Evolutionary conservation across 2,113 vertebrate species (phyloP).

Genomic region (Larimichthys crocea): DNA sequence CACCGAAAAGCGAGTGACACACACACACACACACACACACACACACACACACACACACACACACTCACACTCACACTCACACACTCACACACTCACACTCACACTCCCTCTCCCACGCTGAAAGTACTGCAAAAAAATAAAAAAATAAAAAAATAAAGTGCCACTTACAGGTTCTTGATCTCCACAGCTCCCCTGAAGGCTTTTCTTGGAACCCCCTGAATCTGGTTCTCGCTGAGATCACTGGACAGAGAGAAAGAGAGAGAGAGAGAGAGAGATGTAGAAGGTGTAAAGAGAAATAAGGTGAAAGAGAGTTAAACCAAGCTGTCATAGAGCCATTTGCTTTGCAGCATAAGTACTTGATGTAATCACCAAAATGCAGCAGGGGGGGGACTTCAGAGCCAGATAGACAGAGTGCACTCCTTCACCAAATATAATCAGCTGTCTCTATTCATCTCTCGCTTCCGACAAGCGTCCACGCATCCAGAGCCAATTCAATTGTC

Average conservation of each 20-base stretch:
- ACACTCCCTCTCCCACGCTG: neutral
- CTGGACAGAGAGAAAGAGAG: slow-evolving; percentile 71
- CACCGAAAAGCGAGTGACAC: slow-evolving; percentile 18
- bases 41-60: neutral
- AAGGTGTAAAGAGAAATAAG: slow-evolving; percentile 21
- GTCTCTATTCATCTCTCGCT: slow-evolving; percentile 49
- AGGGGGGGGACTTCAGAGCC: slow-evolving; percentile 34
- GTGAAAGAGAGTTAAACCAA: slow-evolving; percentile 45
- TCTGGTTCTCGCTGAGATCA: slow-evolving; percentile 99
- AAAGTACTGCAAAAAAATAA: slow-evolving; percentile 20
- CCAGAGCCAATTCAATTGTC: slow-evolving; percentile 40
- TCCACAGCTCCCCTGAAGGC: slow-evolving; percentile 97
- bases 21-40: slow-evolving; percentile 1
- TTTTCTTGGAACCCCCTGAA: slow-evolving; percentile 97
- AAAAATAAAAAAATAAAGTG: slow-evolving; percentile 18
- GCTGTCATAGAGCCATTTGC: slow-evolving; percentile 58
- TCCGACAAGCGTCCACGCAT: slow-evolving; percentile 45
- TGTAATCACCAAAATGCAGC: slow-evolving; percentile 61
- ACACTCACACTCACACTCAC: too few species aligned
- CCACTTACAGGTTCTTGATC: slow-evolving; percentile 99
- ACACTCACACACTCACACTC: neutral
- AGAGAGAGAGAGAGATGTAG: neutral
- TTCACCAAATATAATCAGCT: slow-evolving; percentile 46
- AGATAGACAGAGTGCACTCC: slow-evolving; percentile 50
- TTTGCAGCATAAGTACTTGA: slow-evolving; percentile 60